Evolutionary conservation across 2,113 vertebrate genomes (phyloP), one percentile per base, ranked within the genome.

Genomic region (Limanda limanda): DNA sequence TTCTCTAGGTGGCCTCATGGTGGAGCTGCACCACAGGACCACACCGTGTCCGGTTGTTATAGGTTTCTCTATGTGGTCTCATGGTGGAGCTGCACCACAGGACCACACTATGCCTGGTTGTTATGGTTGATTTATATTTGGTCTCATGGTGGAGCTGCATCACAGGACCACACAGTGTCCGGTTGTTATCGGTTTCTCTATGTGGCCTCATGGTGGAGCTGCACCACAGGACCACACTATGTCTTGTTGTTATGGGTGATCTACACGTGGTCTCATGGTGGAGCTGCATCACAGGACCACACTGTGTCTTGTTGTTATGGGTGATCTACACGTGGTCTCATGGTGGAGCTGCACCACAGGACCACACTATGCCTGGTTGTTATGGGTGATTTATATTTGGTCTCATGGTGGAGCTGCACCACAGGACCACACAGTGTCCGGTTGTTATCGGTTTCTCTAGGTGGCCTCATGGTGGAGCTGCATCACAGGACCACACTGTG

Each of bases 81-180:
- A 37, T 37, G 35, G 35, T 37, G 9, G 35, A 51, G 47, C 47
- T 51, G 47, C 47, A 51, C 12, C 40, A 13, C 40, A 12, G 40
- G 40, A 42, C 40, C 40, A 42, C 40, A 42, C 2, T 13, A 12
- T 42, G 12, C 13, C 40, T 0, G 40, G 40, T 31, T 31, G 31
- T 31, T 31, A 31, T 31, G 31, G 31, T 6, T 31, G 27, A 27
- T 31, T 1, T 31, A 9, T 5, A 37, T 37, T 8, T 37, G 35
- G 91, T 52, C 88, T 88, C 77, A 66, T 35, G 82, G 14, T 74
- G 89, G 91, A 94, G 92, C 91, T 93, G 90, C 91, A 85, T 1
- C 20, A 23, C 60, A 40, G 37, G 54, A 54, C 51, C 51, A 37
- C 20, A 59, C 21, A 25, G n/a, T 1, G 23, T 59, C 59, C 15